phyloP scores from a whole-genome alignment of 2,113 vertebrate genomes.

The Ptychochromis oligacanthus region DNA sequence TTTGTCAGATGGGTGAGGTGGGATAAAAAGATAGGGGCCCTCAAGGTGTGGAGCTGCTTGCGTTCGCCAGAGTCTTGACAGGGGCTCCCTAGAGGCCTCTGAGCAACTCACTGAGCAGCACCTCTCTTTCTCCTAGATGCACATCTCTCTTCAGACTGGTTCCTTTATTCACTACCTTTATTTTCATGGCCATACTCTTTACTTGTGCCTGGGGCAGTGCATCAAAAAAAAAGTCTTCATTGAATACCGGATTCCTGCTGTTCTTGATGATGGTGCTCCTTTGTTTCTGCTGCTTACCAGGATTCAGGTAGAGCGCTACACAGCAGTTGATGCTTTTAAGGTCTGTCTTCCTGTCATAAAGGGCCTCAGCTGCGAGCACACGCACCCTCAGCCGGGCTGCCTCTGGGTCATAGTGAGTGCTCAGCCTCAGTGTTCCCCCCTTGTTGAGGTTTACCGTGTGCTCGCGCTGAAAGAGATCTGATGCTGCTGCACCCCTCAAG shows the following conservation, averaged over 20 bases:
- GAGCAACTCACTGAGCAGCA: conserved; percentile 88
- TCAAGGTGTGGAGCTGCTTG: conserved; percentile 17
- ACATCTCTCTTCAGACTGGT: conserved; percentile 93
- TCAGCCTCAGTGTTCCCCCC: conserved; percentile 86
- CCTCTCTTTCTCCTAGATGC: conserved; percentile 91
- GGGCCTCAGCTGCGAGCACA: conserved; percentile 86
- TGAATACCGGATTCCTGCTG: conserved; percentile 94
- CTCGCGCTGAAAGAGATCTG: conserved; percentile 76
- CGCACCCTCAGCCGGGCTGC: conserved; percentile 87
- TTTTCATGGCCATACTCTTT: conserved; percentile 89
- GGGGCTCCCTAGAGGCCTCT: conserved; percentile 71
- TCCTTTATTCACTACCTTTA: conserved; percentile 98
- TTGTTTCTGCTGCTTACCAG: conserved; percentile 96
- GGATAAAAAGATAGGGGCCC: conserved; percentile 17
- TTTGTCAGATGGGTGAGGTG: conserved; percentile 23
- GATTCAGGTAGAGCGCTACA: conserved; percentile 91
- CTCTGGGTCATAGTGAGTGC: conserved; percentile 87
- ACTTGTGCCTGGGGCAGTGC: conserved; percentile 84
- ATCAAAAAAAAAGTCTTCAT: conserved; percentile 98
- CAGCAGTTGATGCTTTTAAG: conserved; percentile 94
- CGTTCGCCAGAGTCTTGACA: conserved; percentile 48
- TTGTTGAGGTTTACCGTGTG: conserved; percentile 86
- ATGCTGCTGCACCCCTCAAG: neutral
- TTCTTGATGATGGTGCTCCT: conserved; percentile 97
- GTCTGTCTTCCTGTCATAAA: conserved; percentile 89